Conservation (phyloP, 2,888 invertebrate genomes). For the Cremastobaeus sp. region DNA sequence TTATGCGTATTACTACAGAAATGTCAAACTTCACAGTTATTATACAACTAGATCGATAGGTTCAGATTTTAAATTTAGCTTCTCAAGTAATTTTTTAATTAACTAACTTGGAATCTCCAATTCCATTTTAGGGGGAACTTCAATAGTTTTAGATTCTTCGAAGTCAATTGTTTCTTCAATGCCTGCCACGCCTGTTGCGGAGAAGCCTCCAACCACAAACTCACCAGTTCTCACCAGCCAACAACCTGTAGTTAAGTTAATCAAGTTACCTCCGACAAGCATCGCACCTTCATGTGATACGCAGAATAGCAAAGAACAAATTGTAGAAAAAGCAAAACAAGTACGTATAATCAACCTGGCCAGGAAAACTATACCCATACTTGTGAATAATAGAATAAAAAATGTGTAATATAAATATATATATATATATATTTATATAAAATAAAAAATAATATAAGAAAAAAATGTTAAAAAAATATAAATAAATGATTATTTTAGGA, state of each 20-base stretch:
- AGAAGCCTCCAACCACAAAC: constrained; percentile 61
- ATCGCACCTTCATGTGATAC: constrained; percentile 69
- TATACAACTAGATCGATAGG: not conserved
- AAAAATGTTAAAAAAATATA: not conserved
- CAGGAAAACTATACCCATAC: too few species aligned
- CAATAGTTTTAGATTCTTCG: constrained; percentile 69
- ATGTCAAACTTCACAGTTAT: not conserved
- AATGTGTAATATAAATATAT: not conserved
- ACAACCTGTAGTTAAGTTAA: constrained; percentile 75
- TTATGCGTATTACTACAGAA: not conserved
- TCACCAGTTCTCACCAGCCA: constrained; percentile 46
- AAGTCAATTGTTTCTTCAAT: constrained; percentile 68
- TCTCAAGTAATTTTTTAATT: not conserved
- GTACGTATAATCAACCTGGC: too few species aligned
- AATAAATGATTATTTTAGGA: constrained; percentile 80
- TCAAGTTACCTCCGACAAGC: constrained; percentile 71
- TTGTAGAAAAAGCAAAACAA: constrained; percentile 91
- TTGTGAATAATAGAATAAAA: not conserved
- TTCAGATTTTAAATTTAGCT: not conserved
- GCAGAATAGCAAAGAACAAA: constrained; percentile 84
- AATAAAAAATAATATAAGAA: not conserved
- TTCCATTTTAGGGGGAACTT: constrained; percentile 79
- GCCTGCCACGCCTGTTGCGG: constrained; percentile 71
- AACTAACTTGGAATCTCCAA: not conserved
- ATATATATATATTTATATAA: not conserved